A percentile compares a stretch with the other conserved stretches of the same genome.
phyloP scores from a whole-genome alignment of 2,797 vertebrate species.

The Dicrostonyx torquatus region DNA sequence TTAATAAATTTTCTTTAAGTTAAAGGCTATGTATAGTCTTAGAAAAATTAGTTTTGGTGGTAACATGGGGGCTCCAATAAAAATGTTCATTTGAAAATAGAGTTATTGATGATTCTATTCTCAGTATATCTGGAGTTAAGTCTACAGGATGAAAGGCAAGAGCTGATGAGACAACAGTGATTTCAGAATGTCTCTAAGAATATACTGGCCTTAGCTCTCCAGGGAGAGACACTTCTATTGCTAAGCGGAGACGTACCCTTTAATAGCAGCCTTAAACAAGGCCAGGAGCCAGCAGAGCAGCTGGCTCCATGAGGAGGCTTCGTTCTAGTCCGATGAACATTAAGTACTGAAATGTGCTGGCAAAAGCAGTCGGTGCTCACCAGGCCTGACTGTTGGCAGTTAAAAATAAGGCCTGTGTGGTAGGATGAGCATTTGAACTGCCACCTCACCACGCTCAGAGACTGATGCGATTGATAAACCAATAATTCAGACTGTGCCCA shows the following conservation, averaged over 20 bases:
- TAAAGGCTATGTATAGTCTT: not conserved
- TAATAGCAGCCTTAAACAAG: constrained; percentile 48
- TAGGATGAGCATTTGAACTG: constrained; percentile 38
- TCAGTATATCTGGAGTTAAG: constrained; percentile 43
- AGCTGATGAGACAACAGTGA: not conserved
- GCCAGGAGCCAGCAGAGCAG: constrained; percentile 37
- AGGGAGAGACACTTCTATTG: not conserved
- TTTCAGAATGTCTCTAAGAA: not conserved
- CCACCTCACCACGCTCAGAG: constrained; percentile 45
- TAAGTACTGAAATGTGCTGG: constrained; percentile 34
- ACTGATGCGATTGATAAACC: constrained; percentile 18
- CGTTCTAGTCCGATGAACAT: constrained; percentile 51
- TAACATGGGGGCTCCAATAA: constrained; percentile 54
- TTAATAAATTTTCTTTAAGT: constrained; percentile 51
- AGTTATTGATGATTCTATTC: constrained; percentile 70
- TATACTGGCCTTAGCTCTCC: constrained; percentile 24
- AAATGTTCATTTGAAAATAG: constrained; percentile 68
- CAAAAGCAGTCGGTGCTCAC: not conserved
- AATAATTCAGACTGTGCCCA: not conserved
- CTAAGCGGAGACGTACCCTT: constrained; percentile 1
- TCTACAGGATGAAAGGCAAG: constrained; percentile 44
- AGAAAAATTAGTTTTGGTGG: constrained; percentile 51
- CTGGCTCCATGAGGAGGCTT: constrained; percentile 10
- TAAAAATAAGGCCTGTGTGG: constrained; percentile 64
- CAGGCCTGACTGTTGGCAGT: constrained; percentile 13